A percentile compares a stretch with the other conserved stretches of the same genome.
These are phyloP conservation scores for Hirtodrosophila alboralis DNA, from an alignment of 2,888 invertebrate genomes.

Conservation along the genomic window DNA sequence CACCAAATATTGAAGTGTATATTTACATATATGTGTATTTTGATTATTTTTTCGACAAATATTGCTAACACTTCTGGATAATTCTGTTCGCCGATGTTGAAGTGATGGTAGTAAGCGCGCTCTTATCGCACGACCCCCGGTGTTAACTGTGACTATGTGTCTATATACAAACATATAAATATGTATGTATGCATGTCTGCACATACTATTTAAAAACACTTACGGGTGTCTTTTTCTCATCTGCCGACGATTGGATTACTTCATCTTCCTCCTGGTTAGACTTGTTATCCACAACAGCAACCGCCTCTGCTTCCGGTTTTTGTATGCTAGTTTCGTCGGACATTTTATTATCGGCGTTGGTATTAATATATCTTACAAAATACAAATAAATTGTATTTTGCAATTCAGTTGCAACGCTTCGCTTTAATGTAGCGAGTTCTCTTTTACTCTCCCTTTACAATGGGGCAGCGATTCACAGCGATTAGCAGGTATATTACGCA, in stretches of 20 bases:
- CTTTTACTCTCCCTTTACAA: slow-evolving; percentile 41
- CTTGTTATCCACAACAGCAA: slow-evolving; percentile 44
- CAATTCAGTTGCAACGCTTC: slow-evolving; percentile 53
- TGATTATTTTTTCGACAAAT: slow-evolving; percentile 60
- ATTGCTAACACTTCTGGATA: slow-evolving; percentile 50
- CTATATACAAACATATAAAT: slow-evolving; percentile 5
- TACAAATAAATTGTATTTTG: slow-evolving; percentile 50
- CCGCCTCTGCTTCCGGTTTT: slow-evolving; percentile 57
- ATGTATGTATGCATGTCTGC: slow-evolving; percentile 3
- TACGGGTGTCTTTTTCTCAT: slow-evolving; percentile 80
- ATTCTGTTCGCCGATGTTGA: slow-evolving; percentile 30
- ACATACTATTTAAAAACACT: slow-evolving; percentile 51
- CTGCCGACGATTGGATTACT: slow-evolving; percentile 45
- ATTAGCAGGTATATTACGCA: slow-evolving; percentile 66
- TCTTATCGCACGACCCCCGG: slow-evolving; percentile 75
- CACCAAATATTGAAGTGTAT: slow-evolving; percentile 19
- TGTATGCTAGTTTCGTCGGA: slow-evolving; percentile 72
- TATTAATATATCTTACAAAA: slow-evolving; percentile 42
- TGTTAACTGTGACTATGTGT: slow-evolving; percentile 69
- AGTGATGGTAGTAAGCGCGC: slow-evolving; percentile 15
- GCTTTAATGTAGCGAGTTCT: slow-evolving; percentile 50
- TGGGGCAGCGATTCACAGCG: slow-evolving; percentile 45
- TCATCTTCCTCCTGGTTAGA: slow-evolving; percentile 43
- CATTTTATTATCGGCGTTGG: slow-evolving; percentile 56
- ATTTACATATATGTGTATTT: slow-evolving; percentile 6